Conservation (phyloP, 2,113 vertebrate genomes). For the Corvus cornix region DNA sequence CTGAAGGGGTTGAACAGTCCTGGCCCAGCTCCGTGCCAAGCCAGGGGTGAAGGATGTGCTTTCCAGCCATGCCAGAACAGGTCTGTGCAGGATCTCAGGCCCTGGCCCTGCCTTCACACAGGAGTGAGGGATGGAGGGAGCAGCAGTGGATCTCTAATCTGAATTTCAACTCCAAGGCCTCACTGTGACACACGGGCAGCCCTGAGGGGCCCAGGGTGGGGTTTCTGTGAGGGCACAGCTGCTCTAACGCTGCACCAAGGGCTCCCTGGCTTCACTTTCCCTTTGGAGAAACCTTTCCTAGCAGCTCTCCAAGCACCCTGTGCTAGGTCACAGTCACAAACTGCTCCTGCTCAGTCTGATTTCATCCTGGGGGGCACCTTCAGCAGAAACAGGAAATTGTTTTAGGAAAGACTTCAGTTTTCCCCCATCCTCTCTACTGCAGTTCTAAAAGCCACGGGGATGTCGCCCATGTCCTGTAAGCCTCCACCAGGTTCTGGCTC, state of each 20-base stretch:
- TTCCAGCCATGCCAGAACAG: not conserved
- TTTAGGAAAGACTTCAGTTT: not conserved
- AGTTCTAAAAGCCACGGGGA: not conserved
- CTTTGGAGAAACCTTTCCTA: not conserved
- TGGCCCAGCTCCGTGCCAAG: accelerated
- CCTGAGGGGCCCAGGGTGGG: accelerated
- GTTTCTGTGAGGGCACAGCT: not conserved
- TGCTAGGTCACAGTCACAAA: not conserved
- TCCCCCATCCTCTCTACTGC: not conserved
- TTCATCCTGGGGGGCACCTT: not conserved
- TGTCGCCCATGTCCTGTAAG: accelerated
- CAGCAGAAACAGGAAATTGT: not conserved
- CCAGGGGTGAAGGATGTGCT: not conserved
- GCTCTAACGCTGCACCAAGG: not conserved
- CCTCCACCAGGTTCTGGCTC: accelerated
- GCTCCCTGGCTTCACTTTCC: not conserved
- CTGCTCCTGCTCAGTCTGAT: not conserved
- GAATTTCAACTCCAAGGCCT: not conserved
- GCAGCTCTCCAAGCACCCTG: not conserved
- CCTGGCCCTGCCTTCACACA: not conserved
- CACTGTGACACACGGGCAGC: accelerated
- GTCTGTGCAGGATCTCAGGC: not conserved
- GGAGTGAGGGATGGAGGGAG: not conserved
- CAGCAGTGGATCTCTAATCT: accelerated
- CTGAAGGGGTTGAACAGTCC: not conserved